A percentile compares a stretch with the other conserved stretches of the same genome.
Evolutionary conservation across 2,888 invertebrate genomes (phyloP).

Genomic region (Monochamus alternatus): DNA sequence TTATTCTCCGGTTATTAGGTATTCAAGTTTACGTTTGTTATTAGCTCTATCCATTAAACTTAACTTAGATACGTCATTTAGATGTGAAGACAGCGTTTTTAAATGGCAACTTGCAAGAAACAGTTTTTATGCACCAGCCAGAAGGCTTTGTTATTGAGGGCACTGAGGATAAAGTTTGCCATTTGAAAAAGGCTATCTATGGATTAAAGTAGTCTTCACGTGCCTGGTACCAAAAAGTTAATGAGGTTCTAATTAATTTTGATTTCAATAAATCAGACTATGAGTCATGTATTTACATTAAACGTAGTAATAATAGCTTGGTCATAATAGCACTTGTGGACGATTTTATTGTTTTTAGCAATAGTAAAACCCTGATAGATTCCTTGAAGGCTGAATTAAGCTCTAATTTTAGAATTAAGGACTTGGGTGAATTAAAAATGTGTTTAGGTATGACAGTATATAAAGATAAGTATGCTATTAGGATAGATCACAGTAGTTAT

Average conservation of each 20-base stretch:
- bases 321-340: conserved; percentile 26
- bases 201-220: conserved; percentile 37
- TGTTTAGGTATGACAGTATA: conserved; percentile 7
- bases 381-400: not conserved
- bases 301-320: not conserved
- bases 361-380: not conserved
- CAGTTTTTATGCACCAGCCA: conserved; percentile 35
- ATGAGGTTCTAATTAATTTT: not conserved
- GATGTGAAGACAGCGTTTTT: conserved; percentile 21
- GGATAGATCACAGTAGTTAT: conserved; percentile 16
- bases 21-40: not conserved
- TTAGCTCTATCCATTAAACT: not conserved
- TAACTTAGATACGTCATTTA: not conserved
- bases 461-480: not conserved
- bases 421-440: conserved; percentile 23
- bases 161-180: conserved; percentile 25
- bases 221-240: conserved; percentile 30
- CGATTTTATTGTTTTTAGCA: conserved; percentile 24
- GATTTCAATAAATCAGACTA: conserved; percentile 5
- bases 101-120: conserved; percentile 33
- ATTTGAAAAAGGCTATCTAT: conserved; percentile 35
- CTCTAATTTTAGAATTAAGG: conserved; percentile 10
- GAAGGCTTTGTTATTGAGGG: conserved; percentile 15
- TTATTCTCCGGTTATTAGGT: conserved; percentile 31
- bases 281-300: conserved; percentile 31